Conservation (phyloP, 2,888 invertebrate genomes). For the Polymixis lichenea region DNA sequence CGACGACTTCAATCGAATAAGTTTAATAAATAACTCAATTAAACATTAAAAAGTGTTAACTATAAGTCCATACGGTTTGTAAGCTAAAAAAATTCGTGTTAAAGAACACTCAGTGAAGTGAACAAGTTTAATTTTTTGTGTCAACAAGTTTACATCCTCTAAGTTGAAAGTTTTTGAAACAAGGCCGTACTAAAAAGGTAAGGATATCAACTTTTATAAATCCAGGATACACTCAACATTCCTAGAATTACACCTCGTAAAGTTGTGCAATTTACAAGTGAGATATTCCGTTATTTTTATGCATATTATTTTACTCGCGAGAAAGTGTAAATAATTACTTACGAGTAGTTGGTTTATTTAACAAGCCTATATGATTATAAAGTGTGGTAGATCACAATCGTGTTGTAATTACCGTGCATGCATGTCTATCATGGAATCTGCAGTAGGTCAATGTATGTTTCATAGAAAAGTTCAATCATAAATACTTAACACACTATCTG, state of each 20-base stretch:
- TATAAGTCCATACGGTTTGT: conserved; percentile 33
- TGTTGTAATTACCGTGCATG: conserved; percentile 23
- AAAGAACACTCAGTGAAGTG: conserved; percentile 41
- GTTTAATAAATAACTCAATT: conserved; percentile 2
- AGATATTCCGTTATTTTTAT: conserved; percentile 39
- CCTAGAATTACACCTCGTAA: not conserved
- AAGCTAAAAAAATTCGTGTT: conserved; percentile 25
- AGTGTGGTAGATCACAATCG: conserved; percentile 30
- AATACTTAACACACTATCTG: conserved; percentile 10
- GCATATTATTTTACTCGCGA: conserved; percentile 40
- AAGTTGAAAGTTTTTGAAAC: conserved; percentile 77
- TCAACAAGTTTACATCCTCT: conserved; percentile 73
- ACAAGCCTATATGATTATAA: conserved; percentile 16
- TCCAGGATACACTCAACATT: conserved; percentile 14
- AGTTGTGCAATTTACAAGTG: conserved; percentile 18
- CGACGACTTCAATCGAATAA: conserved; percentile 9
- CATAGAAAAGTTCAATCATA: conserved; percentile 14
- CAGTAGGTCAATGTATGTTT: conserved; percentile 43
- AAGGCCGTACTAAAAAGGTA: conserved; percentile 80
- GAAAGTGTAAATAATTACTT: conserved; percentile 53
- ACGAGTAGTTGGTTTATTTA: conserved; percentile 31
- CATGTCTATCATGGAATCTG: conserved; percentile 19
- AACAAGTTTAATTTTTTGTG: conserved; percentile 69
- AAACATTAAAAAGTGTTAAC: conserved; percentile 41
- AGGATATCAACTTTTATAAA: conserved; percentile 68